Base-by-base conservation (phyloP, 2,797 vertebrate genomes). In the Sparus aurata region DNA sequence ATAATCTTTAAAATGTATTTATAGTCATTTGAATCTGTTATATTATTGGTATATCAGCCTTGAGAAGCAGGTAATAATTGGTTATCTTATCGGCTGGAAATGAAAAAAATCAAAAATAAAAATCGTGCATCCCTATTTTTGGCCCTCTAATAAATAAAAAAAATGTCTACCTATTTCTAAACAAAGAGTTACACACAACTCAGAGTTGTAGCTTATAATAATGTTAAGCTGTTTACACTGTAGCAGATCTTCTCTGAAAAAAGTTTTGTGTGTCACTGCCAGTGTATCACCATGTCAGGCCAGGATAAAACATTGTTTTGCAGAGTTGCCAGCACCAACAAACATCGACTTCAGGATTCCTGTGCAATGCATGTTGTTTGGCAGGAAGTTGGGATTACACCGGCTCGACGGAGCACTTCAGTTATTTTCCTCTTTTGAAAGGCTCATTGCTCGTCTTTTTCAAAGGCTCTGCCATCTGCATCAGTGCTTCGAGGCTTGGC, bases 361-460 rank as follows among this genome's bases (percentile, higher is more conserved):
- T 90, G 66, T 66, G 71, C 52, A 47, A 66, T 59, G 77, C 81
- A 83, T 83, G 84, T 88, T 86, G 84, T 90, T 91, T 90, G 85
- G 79, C 91, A 91, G 89, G 89, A 89, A 89, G 80, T 83, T 52
- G 77, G 79, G 88, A 89, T 92, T 89, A 86, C 67, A 47, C 38
- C 27, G 68, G 75, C 84, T 79, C 58, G 52, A 69, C 49, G 15
- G 79, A 83, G 85, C 83, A 73, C 38, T 83, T 77, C 46, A 83
- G 22, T 84, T 70, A 80, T 83, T 87, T 85, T 67, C 43, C 45
- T 78, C 65, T 69, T 83, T 84, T 88, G 41, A 77, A 77, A 79
- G 73, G 76, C 75, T 34, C 30, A 64, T 69, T 61, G 58, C 76
- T 76, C 53, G 25, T 76, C 53, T 80, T 78, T 87, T 83, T 82